phyloP scores from a whole-genome alignment of 2,888 invertebrate genomes.

The Rambutsinella grinnellia region DNA sequence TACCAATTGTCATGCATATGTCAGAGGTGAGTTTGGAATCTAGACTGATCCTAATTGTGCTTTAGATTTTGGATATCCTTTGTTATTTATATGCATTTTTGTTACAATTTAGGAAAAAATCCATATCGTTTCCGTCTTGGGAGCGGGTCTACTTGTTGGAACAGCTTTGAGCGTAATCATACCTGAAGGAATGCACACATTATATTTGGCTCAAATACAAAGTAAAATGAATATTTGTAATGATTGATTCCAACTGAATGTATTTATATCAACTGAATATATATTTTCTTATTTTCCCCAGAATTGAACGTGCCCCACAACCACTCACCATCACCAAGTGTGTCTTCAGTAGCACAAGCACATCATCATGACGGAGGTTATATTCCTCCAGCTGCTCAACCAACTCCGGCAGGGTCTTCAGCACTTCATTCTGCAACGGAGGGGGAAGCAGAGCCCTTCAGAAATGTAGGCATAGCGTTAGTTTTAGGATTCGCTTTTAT shows the following conservation, averaged over 20 bases:
- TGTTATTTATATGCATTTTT: conserved; percentile 49
- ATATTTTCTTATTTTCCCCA: neutral
- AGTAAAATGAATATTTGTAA: conserved; percentile 45
- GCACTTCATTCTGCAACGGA: conserved; percentile 17
- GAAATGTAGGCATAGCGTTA: conserved; percentile 90
- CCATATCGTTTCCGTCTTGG: conserved; percentile 93
- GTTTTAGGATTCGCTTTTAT: conserved; percentile 98
- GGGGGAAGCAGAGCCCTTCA: conserved; percentile 79
- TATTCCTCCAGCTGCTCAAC: conserved; percentile 21
- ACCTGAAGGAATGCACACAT: conserved; percentile 95
- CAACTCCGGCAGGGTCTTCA: conserved; percentile 2
- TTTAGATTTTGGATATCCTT: too few relatives aligned
- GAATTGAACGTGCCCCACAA: conserved; percentile 3
- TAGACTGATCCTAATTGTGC: too few relatives aligned
- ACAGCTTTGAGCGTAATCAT: conserved; percentile 98
- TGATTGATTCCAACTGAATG: neutral
- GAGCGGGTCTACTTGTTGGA: conserved; percentile 96
- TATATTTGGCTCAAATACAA: conserved; percentile 71
- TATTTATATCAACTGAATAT: too few relatives aligned
- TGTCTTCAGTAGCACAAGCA: neutral
- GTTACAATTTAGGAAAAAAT: conserved; percentile 83
- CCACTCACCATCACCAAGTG: neutral
- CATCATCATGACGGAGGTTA: conserved; percentile 36
- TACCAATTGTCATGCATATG: conserved; percentile 92
- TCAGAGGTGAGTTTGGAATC: conserved; percentile 89